These are phyloP conservation scores for Zosterops japonicus DNA, from an alignment of 2,113 vertebrate species.

Conservation along the genomic window DNA sequence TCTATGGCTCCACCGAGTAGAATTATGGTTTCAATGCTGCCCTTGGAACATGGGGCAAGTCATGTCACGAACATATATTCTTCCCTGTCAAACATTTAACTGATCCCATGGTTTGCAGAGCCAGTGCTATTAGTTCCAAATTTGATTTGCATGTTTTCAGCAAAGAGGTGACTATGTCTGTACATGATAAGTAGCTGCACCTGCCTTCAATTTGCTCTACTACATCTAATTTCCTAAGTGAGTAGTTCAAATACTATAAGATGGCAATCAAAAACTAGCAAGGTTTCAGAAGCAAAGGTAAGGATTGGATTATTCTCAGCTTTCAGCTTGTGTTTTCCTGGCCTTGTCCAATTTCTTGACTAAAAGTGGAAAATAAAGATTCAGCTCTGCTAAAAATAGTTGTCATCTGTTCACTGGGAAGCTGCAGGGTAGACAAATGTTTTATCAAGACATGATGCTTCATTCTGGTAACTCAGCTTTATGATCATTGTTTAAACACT, in stretches of 20 bases:
- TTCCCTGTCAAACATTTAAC: slow-evolving; percentile 43
- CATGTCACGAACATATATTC: not conserved
- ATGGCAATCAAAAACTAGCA: not conserved
- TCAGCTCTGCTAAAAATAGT: not conserved
- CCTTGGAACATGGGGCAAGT: slow-evolving; percentile 55
- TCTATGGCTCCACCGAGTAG: slow-evolving; percentile 41
- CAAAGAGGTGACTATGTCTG: not conserved
- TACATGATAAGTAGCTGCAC: slow-evolving; percentile 19
- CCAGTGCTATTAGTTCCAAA: slow-evolving; percentile 23
- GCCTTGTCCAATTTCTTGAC: not conserved
- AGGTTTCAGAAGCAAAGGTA: not conserved
- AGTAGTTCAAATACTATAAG: not conserved
- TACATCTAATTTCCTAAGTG: slow-evolving; percentile 41
- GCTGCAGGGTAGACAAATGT: not conserved
- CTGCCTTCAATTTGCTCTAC: slow-evolving; percentile 50
- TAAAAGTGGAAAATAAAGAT: slow-evolving; percentile 7
- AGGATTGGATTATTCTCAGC: slow-evolving; percentile 1
- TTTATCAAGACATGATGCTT: not conserved
- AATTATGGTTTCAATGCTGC: slow-evolving; percentile 36
- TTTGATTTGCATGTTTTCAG: slow-evolving; percentile 56
- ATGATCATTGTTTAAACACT: not conserved
- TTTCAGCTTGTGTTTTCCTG: not conserved
- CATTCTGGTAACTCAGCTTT: slow-evolving; percentile 38
- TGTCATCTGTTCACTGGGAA: not conserved
- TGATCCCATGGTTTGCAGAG: slow-evolving; percentile 28